Conservation (phyloP, 2,797 vertebrate genomes). For the Sebastes trivittatus region DNA sequence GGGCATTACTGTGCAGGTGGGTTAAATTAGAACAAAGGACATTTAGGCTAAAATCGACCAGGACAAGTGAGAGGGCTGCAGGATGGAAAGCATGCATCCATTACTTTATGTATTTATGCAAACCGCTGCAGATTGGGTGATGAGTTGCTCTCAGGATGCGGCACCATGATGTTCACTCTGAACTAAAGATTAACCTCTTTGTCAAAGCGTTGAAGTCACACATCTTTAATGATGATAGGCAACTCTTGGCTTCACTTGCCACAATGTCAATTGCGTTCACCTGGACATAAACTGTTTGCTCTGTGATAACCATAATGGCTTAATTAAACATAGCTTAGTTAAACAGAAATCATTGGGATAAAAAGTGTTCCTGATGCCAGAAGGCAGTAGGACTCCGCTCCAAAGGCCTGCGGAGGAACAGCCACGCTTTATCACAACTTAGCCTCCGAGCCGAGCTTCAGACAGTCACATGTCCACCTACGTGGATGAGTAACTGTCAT, state of each 20-base stretch:
- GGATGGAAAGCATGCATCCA: constrained; percentile 3
- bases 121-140: constrained; percentile 12
- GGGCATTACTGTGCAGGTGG: constrained; percentile 47
- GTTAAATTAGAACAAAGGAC: constrained; percentile 45
- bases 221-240: constrained; percentile 11
- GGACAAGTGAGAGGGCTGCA: constrained; percentile 5
- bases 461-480: constrained; percentile 41
- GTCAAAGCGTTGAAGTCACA: constrained; percentile 13
- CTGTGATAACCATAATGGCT: background rate
- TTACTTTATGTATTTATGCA: constrained; percentile 34
- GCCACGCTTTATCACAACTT: constrained; percentile 32
- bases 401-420: background rate
- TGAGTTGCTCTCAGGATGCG: constrained; percentile 19
- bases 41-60: constrained; percentile 21
- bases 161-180: constrained; percentile 17
- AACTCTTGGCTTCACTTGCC: background rate
- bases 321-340: constrained; percentile 21
- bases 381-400: background rate
- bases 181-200: constrained; percentile 37
- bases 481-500: constrained; percentile 50
- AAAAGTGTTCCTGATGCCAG: constrained; percentile 1
- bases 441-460: constrained; percentile 19
- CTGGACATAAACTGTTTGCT: constrained; percentile 22
- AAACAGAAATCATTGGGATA: constrained; percentile 13
- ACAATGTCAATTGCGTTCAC: constrained; percentile 18